phyloP scores from a whole-genome alignment of 2,797 vertebrate species.

The Sternotherus odoratus region DNA sequence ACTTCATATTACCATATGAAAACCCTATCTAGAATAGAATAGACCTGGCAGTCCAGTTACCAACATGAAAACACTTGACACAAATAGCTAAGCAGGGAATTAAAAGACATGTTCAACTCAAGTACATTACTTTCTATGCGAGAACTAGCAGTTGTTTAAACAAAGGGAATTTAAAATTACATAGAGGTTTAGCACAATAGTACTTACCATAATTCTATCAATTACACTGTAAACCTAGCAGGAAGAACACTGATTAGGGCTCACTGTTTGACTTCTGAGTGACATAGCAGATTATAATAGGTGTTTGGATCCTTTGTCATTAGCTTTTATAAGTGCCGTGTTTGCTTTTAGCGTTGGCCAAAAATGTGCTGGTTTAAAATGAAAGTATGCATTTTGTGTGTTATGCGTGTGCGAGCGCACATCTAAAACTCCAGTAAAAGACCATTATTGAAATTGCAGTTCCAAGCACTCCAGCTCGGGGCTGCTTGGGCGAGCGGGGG shows the following conservation, averaged over 20 bases:
- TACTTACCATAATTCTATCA: slow-evolving; percentile 87
- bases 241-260: slow-evolving; percentile 86
- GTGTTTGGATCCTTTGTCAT: background rate
- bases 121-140: background rate
- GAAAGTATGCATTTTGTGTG: fast-evolving
- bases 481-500: no score
- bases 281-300: background rate
- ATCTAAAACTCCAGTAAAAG: background rate
- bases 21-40: background rate
- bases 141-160: slow-evolving; percentile 83
- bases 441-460: background rate
- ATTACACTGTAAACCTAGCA: slow-evolving; percentile 84
- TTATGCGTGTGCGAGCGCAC: fast-evolving
- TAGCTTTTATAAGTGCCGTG: background rate
- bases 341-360: background rate
- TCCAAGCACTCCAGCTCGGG: background rate
- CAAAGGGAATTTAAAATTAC: slow-evolving; percentile 87
- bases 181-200: slow-evolving; percentile 88
- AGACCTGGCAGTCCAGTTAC: slow-evolving; percentile 4
- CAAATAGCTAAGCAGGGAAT: slow-evolving; percentile 2
- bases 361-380: background rate
- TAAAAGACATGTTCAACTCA: slow-evolving; percentile 26
- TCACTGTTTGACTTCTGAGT: background rate
- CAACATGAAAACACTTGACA: slow-evolving; percentile 51
- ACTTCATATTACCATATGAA: background rate